phyloP scores from a whole-genome alignment of 2,113 vertebrate genomes.

The Emydura subglobosa region DNA sequence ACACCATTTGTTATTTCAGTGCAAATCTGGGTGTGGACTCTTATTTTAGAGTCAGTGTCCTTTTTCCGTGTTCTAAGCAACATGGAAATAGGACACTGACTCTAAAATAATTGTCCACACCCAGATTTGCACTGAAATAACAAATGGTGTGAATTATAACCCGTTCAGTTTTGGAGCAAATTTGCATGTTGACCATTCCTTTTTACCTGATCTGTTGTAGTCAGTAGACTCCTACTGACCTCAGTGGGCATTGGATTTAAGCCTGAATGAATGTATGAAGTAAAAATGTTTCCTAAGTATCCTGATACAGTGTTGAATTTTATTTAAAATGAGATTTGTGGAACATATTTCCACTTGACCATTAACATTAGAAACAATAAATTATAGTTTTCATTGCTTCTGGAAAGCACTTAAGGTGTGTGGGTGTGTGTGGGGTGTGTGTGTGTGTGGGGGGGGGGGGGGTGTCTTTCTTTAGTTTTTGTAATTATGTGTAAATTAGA shows the following conservation, averaged over 20 bases:
- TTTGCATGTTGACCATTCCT: accelerated
- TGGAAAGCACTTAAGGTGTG: neutral
- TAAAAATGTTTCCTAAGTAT: neutral
- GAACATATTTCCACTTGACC: neutral
- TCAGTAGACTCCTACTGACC: neutral
- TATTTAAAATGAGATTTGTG: neutral
- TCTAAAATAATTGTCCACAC: neutral
- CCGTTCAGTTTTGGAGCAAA: neutral
- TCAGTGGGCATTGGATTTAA: neutral
- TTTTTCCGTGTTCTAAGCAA: neutral
- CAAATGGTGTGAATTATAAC: accelerated
- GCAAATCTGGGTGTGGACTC: neutral
- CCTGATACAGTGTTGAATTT: neutral
- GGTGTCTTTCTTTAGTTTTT: neutral
- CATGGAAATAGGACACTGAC: neutral
- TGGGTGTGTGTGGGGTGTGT: neutral
- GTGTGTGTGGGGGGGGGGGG: no score
- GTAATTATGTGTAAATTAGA: neutral
- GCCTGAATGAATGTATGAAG: neutral
- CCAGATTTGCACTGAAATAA: neutral
- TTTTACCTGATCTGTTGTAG: neutral
- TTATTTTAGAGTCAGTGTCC: neutral
- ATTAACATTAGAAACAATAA: neutral
- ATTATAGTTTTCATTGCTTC: neutral
- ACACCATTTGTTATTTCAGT: neutral